A percentile compares a stretch with the other conserved stretches of the same genome.
These are phyloP conservation scores for Euwallacea fornicatus DNA, from an alignment of 1,140 invertebrate genomes.

Conservation along the genomic window DNA sequence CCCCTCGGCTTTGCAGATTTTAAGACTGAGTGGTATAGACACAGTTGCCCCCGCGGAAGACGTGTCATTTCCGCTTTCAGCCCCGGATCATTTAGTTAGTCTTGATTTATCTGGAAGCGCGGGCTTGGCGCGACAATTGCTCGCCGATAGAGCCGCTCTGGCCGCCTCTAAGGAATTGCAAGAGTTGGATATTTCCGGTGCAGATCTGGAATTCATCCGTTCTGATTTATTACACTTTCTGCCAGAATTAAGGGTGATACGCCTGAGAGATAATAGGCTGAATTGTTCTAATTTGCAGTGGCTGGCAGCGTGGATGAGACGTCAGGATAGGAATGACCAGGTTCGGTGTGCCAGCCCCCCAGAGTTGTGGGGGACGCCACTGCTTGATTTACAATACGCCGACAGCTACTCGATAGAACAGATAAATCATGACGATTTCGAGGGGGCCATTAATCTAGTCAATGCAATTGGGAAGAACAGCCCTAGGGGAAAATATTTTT, in stretches of 20 bases:
- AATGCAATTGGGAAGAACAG: conserved; percentile 13
- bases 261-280: conserved; percentile 64
- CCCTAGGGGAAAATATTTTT: conserved; percentile 18
- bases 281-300: conserved; percentile 66
- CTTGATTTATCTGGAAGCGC: conserved; percentile 76
- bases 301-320: conserved; percentile 66
- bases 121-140: conserved; percentile 65
- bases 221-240: conserved; percentile 70
- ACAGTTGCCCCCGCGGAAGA: conserved; percentile 61
- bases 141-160: conserved; percentile 70
- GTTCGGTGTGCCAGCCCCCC: conserved; percentile 54
- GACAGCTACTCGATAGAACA: conserved; percentile 14
- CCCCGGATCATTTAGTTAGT: conserved; percentile 68
- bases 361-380: conserved; percentile 51
- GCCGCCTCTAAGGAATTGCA: conserved; percentile 68
- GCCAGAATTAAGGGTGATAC: conserved; percentile 64
- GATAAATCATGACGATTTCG: conserved; percentile 29
- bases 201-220: conserved; percentile 64
- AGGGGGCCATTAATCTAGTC: conserved; percentile 30
- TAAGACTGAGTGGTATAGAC: conserved; percentile 69
- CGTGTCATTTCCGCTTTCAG: conserved; percentile 68
- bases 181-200: conserved; percentile 69
- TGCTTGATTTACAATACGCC: conserved; percentile 54
- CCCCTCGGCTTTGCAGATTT: conserved; percentile 63
- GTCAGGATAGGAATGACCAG: conserved; percentile 54